Evolutionary conservation across 2,797 vertebrate genomes (phyloP), one percentile per base, ranked within the genome.

Genomic region (Alcedo quadribrachys): DNA sequence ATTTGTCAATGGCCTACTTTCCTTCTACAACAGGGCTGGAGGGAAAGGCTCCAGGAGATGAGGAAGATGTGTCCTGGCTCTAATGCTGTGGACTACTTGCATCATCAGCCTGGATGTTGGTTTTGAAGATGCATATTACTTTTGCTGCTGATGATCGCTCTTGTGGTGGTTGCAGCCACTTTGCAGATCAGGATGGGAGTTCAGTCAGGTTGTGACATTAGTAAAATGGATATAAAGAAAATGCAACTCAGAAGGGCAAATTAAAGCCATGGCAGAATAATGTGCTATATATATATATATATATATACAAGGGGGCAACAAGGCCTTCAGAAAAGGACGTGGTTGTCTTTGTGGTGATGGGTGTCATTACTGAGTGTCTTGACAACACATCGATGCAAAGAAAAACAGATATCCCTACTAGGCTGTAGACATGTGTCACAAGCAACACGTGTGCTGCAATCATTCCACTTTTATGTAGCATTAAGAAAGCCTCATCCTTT

Each of bases 211-310:
- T 57, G 42, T 66, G 83, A 76, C 48, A 20, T 17, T 50, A 57
- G 60, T 77, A 78, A 86, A 91, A 76, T 50, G 28, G 63, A 57
- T 79, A 86, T 82, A 86, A 91, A 92, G 60, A 90, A 71, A 55
- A 87, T 87, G 65, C 48, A 82, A 67, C 63, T 93, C 35, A 6
- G 79, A 82, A 61, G 24, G 65, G 16, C 45, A 88, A 74, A 53
- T 27, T 35, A 63, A 85, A 87, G 42, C 35, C 77, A 63, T 15
- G 48, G 75, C 48, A 73, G 55, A 51, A 57, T 77, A 67, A 86
- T 92, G 54, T 55, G 27, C 74, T 60, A 14, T 55, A 19, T 33
- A 17, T 35, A 33, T 73, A 32, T 50, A 58, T n/a, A n/a, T n/a
- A n/a, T n/a, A n/a, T n/a, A n/a, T n/a, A n/a, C 25, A 66, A 79